phyloP scores from a whole-genome alignment of 2,888 invertebrate genomes.

The Perizoma flavofasciatum region DNA sequence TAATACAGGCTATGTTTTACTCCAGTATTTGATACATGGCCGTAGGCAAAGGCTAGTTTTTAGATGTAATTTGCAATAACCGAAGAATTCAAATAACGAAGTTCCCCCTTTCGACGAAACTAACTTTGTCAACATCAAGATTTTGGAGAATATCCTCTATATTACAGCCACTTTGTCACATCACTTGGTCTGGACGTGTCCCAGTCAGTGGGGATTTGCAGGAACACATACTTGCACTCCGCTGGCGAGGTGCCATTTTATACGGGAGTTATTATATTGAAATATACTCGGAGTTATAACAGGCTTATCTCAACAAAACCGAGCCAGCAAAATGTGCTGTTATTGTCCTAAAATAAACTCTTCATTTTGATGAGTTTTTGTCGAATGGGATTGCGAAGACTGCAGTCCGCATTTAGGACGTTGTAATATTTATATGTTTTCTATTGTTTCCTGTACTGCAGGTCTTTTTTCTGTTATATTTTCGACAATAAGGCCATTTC shows the following conservation, averaged over 20 bases:
- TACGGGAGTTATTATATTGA: conserved; percentile 42
- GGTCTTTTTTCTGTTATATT: too few species aligned
- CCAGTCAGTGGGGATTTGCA: conserved; percentile 30
- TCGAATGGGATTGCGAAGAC: conserved; percentile 18
- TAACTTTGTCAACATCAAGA: neutral
- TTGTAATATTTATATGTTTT: conserved; percentile 12
- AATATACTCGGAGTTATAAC: conserved; percentile 40
- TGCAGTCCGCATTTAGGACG: conserved; percentile 12
- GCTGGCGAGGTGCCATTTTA: conserved; percentile 40
- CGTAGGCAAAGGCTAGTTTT: too few species aligned
- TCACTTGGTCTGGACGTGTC: conserved; percentile 27
- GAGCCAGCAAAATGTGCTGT: conserved; percentile 39
- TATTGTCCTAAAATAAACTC: conserved; percentile 33
- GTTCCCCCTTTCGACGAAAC: too few species aligned
- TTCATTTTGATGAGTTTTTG: conserved; percentile 31
- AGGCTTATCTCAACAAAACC: conserved; percentile 40
- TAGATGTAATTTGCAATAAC: too few species aligned
- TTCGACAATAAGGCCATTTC: too few species aligned
- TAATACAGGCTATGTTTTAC: too few species aligned
- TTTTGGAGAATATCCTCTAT: conserved; percentile 7
- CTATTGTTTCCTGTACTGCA: neutral
- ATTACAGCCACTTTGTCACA: conserved; percentile 23
- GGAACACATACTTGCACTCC: conserved; percentile 37
- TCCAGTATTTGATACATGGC: too few species aligned
- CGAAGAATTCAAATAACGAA: too few species aligned